These are phyloP conservation scores for Hymenochirus boettgeri DNA, from an alignment of 2,113 vertebrate genomes.

Conservation along the genomic window DNA sequence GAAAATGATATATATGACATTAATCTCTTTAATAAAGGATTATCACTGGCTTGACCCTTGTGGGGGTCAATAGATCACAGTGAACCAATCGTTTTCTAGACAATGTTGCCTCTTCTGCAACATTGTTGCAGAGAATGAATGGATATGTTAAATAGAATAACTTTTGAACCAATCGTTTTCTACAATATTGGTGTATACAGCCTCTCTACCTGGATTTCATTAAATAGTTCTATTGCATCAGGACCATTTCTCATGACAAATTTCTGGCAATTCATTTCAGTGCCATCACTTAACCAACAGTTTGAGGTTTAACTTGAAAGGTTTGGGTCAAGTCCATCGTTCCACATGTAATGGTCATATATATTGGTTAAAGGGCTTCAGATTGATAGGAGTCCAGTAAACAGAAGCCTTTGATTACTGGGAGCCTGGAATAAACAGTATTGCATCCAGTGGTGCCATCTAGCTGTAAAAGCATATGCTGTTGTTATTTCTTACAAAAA, in stretches of 20 bases:
- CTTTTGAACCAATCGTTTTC: no score
- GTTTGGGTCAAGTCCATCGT: background rate
- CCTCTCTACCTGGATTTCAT: background rate
- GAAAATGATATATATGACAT: no score
- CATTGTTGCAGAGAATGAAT: no score
- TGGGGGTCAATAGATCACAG: no score
- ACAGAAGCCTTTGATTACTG: background rate
- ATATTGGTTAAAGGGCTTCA: slow-evolving; percentile 5
- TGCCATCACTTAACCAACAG: background rate
- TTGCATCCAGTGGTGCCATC: slow-evolving; percentile 45
- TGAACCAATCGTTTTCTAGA: no score
- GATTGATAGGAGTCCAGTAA: slow-evolving; percentile 8
- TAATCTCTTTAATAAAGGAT: no score
- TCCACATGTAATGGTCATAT: slow-evolving; percentile 14
- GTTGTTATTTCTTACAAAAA: no score
- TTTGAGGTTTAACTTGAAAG: background rate
- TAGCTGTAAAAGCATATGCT: slow-evolving; percentile 45
- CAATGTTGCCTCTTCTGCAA: no score
- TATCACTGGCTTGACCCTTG: no score
- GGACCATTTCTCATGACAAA: background rate
- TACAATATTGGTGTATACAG: no score
- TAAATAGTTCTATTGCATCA: background rate
- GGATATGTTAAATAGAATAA: no score
- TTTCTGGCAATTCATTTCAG: background rate
- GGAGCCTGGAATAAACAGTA: background rate